Base-by-base conservation (phyloP, 2,113 vertebrate species). In the Dissostichus mawsoni region DNA sequence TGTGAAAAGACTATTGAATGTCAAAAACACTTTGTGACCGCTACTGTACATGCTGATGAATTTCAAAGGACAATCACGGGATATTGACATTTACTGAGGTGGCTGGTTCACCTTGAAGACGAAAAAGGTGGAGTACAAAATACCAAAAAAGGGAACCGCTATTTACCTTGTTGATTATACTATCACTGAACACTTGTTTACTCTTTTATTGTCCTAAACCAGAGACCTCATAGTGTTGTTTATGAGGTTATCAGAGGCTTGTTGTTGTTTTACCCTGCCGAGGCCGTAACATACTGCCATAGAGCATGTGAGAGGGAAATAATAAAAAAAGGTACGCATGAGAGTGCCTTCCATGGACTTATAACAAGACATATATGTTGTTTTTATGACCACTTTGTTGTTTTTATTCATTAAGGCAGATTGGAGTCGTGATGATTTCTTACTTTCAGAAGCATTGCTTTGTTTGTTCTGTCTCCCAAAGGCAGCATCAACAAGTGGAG, bases 41-140 rank as follows among this genome's bases (percentile, higher is more conserved):
- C 52, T 56, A 17, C 23, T 63, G 17, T 9, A 4, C 1, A 5
- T 36, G 20, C 47, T 13, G 9, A 58, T 73, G 36, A 2, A 55
- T 50, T 76, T 59, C 11, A 57, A 55, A 41, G 36, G 36, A 41
- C 6, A 41, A 41, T 61, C 55, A 13, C 55, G 78, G 58, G 47
- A 85, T 51, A 18, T 52, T 20, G 14, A 58, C 25, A 16, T 52
- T 18, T 25, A 47, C 51, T 58, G 78, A 91, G 82, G 87, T 87
- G 88, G 87, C 89, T 84, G 88, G 84, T 67, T 76, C 89, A 90
- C 86, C 89, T 90, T 57, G 11, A 79, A 44, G 66, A 74, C 14
- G 25, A 56, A 52, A 41, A 11, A 11, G 18, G 64, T 61, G 63
- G 57, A 58, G 23, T 17, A 5, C n/a, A 63, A 66, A 20, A 20